These are phyloP conservation scores for Sminthurides bifidus DNA, from an alignment of 1,140 invertebrate species.

Conservation along the genomic window DNA sequence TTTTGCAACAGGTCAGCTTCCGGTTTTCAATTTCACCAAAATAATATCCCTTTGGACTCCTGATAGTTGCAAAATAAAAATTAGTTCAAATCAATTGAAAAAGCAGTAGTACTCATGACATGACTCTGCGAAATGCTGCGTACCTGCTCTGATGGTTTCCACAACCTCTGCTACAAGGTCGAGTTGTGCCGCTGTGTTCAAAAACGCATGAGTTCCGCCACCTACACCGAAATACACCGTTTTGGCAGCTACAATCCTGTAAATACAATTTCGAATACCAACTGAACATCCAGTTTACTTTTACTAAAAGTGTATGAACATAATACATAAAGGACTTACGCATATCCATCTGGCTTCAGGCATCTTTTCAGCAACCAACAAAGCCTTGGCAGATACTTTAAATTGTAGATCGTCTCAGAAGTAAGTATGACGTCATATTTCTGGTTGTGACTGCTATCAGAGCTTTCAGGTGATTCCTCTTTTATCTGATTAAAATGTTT, in stretches of 20 bases:
- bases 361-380: constrained; percentile 51
- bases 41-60: too few species aligned
- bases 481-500: constrained; percentile 45
- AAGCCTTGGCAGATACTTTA: constrained; percentile 61
- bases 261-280: background rate
- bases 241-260: constrained; percentile 64
- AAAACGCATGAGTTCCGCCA: constrained; percentile 49
- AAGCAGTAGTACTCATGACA: too few species aligned
- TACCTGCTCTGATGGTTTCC: too few species aligned
- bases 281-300: background rate
- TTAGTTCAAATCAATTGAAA: too few species aligned
- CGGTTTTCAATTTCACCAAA: too few species aligned
- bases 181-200: too few species aligned
- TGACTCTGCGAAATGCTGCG: too few species aligned
- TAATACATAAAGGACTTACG: constrained; percentile 36
- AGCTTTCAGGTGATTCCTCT: constrained; percentile 16
- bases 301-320: background rate
- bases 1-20: too few species aligned
- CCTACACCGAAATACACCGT: constrained; percentile 82
- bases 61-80: too few species aligned
- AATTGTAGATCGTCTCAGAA: constrained; percentile 84
- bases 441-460: constrained; percentile 32
- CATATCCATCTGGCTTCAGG: constrained; percentile 51
- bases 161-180: too few species aligned
- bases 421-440: constrained; percentile 74